A percentile compares a stretch with the other conserved stretches of the same genome.
Evolutionary conservation across 2,797 vertebrate species (phyloP).

Genomic region (Schizothorax lantsangensis): DNA sequence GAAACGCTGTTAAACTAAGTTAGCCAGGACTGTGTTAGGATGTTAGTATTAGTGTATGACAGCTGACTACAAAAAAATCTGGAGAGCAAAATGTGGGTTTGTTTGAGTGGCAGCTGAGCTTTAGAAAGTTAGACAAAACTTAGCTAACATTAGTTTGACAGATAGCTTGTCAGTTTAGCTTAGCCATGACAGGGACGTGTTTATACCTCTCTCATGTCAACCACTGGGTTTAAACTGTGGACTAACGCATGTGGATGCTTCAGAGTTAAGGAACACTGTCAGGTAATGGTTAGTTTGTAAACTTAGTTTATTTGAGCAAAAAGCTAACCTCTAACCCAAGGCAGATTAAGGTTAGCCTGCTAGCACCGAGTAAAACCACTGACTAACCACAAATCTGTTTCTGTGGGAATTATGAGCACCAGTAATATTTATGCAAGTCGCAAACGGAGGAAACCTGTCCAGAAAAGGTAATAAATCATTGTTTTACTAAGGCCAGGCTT

Average conservation of each 20-base stretch:
- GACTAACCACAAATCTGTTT: slow-evolving; percentile 27
- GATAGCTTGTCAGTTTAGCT: slow-evolving; percentile 23
- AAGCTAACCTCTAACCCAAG: slow-evolving; percentile 12
- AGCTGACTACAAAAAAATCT: neutral
- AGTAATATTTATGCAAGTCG: slow-evolving; percentile 81
- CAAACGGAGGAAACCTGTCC: slow-evolving; percentile 83
- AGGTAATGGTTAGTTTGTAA: neutral
- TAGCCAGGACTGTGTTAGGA: neutral
- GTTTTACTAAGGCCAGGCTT: neutral
- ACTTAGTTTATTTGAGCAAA: neutral
- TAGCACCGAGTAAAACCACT: slow-evolving; percentile 25
- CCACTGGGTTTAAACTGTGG: neutral
- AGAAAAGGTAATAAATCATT: slow-evolving; percentile 78
- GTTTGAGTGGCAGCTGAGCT: neutral
- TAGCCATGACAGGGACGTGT: neutral
- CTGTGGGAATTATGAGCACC: slow-evolving; percentile 60
- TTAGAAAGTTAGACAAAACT: slow-evolving; percentile 2
- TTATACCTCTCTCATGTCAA: neutral
- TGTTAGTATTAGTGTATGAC: neutral
- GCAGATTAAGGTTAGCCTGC: slow-evolving; percentile 18
- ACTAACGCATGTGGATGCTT: neutral
- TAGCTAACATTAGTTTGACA: slow-evolving; percentile 9
- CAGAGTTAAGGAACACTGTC: neutral
- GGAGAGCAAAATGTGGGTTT: neutral
- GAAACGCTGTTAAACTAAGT: neutral